These are phyloP conservation scores for Eurois occulta DNA, from an alignment of 2,888 invertebrate species.

Conservation along the genomic window DNA sequence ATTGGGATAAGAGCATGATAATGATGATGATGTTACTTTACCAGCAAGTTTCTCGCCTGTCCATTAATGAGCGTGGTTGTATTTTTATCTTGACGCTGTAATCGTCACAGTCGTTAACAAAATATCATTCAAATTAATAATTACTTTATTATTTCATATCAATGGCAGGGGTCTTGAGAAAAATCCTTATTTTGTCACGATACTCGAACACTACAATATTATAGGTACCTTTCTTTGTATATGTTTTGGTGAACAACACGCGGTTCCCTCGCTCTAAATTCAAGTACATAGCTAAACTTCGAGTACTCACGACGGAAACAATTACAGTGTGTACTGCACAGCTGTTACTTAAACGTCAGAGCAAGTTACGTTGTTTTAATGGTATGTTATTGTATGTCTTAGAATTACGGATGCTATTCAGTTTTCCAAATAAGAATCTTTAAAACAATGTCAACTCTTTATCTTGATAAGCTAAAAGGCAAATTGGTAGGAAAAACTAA, in stretches of 20 bases:
- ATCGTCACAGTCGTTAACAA: not conserved
- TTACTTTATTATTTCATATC: too few relatives aligned
- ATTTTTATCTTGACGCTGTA: not conserved
- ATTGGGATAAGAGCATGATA: too few relatives aligned
- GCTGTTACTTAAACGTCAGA: not conserved
- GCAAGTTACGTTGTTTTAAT: not conserved
- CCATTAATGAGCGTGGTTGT: not conserved
- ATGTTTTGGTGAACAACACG: not conserved
- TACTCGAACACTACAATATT: not conserved
- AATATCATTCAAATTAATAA: too few relatives aligned
- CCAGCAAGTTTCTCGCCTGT: too few relatives aligned
- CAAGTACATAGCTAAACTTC: not conserved
- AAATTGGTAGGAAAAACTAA: not conserved
- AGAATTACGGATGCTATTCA: not conserved
- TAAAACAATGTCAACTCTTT: not conserved
- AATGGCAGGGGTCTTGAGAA: not conserved
- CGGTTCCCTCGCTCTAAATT: not conserved
- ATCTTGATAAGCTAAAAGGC: not conserved
- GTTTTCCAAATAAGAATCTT: not conserved
- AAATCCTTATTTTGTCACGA: not conserved
- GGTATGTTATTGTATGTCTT: not conserved
- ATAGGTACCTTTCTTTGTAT: too few relatives aligned
- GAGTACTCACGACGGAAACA: not conserved
- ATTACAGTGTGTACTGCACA: not conserved
- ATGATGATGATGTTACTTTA: too few relatives aligned